Evolutionary conservation across 2,113 vertebrate genomes (phyloP).

Genomic region (Lamprotornis superbus): DNA sequence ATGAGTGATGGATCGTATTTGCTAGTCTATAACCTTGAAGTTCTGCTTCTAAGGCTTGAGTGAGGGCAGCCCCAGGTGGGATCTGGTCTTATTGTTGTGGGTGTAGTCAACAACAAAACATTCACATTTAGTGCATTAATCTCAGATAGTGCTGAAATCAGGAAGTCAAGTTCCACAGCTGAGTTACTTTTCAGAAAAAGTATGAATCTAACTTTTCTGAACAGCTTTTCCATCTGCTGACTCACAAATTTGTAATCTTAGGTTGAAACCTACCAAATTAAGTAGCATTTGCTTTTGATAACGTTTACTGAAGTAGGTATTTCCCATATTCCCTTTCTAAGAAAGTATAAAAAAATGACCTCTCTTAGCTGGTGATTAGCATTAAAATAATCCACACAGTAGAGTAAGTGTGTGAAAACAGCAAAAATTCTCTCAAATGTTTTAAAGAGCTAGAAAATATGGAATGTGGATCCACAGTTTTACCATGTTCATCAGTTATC

Average conservation of each 20-base stretch:
- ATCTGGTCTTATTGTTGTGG: not conserved
- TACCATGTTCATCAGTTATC: not conserved
- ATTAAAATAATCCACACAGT: not conserved
- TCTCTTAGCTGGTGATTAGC: not conserved
- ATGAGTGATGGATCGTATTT: not conserved
- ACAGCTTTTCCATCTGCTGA: not conserved
- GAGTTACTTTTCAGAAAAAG: not conserved
- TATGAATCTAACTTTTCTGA: not conserved
- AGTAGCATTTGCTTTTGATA: not conserved
- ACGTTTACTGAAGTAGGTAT: not conserved
- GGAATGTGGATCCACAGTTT: not conserved
- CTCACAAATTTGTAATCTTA: not conserved
- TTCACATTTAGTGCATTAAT: not conserved
- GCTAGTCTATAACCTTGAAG: not conserved
- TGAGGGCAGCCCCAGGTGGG: not conserved
- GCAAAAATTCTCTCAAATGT: not conserved
- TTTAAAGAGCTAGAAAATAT: not conserved
- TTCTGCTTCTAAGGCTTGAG: not conserved
- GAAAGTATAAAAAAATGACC: not conserved
- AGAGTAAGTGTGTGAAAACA: not conserved
- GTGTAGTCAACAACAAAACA: not conserved
- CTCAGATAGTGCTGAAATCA: not conserved
- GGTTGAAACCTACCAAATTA: not conserved
- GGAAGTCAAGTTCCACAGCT: not conserved
- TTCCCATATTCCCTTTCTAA: constrained; percentile 1